Evolutionary conservation across 1,140 invertebrate species (phyloP), one percentile per base, ranked within the genome.

Genomic region (Watersipora subatra): DNA sequence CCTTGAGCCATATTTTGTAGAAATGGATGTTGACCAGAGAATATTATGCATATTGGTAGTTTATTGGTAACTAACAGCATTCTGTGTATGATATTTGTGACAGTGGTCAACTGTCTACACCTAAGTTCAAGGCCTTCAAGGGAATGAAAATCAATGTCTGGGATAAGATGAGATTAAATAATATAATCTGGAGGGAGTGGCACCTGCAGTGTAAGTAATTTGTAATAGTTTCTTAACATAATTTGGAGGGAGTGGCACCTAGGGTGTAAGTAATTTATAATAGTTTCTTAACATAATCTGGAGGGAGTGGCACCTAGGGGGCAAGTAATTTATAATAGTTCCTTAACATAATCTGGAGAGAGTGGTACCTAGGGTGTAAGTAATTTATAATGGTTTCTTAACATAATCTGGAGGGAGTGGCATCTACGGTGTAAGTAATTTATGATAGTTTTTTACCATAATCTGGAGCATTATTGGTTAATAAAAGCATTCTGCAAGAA

Each of bases 141-240:
- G 96, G 96, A 63, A 88, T 99, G 70, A 88, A 93, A 73, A 82
- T 99, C 63, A 85, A 91, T 72, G 93, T 93, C 88, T 98, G 97
- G 79, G 93, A 98, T 82, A 96, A 98, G 83, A 97, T 99, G 72
- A 86, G 96, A 71, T 83, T 99, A 65, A 99, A 99, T 84, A 99
- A 99, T 81, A 92, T 99, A 65, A 99, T 99, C 74, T 99, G 96
- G 96, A 86, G 96, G 77, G 97, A 95, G 79, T 99, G 96, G 93
- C 93, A 97, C 81, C 93, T 99, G 90, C 96, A 99, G 82, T 99
- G 93, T 97, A 84, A 89, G 88, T 87, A 22, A 17, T 22, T 17
- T 17, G 17, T 55, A 17, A 55, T 55, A 55, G 17, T 55, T 55
- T 55, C 46, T 55, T 55, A 55, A 17, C 46, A 17, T 17, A 55